Evolutionary conservation across 2,797 vertebrate species (phyloP).

Genomic region (Perodicticus potto): DNA sequence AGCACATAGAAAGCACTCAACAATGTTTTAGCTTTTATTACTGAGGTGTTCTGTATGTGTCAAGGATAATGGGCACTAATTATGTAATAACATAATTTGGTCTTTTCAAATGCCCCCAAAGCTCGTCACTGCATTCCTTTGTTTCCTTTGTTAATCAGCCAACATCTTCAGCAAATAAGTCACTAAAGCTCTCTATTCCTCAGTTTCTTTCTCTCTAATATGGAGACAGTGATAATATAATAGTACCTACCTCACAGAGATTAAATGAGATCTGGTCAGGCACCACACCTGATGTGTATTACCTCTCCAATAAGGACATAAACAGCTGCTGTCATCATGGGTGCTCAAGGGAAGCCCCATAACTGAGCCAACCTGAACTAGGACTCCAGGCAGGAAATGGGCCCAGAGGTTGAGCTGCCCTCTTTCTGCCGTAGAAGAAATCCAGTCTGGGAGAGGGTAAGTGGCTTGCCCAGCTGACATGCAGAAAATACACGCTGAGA

Average conservation of each 20-base stretch:
- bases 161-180: not conserved
- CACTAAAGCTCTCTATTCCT: not conserved
- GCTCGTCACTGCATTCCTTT: not conserved
- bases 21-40: not conserved
- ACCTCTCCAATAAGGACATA: too few species aligned
- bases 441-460: not conserved
- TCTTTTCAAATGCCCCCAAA: not conserved
- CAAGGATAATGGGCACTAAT: not conserved
- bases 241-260: not conserved
- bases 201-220: not conserved
- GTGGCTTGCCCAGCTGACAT: not conserved
- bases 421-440: not conserved
- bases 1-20: not conserved
- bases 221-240: not conserved
- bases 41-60: not conserved
- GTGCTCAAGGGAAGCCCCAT: not conserved
- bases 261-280: not conserved
- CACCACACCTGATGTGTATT: not conserved
- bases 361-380: not conserved
- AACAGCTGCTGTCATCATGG: not conserved
- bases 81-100: not conserved
- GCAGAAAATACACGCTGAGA: not conserved
- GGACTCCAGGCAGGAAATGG: not conserved
- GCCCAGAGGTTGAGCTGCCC: not conserved
- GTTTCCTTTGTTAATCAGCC: not conserved